A percentile compares a stretch with the other conserved stretches of the same genome.
Evolutionary conservation across 2,113 vertebrate genomes (phyloP).

Genomic region (Bufo bufo): DNA sequence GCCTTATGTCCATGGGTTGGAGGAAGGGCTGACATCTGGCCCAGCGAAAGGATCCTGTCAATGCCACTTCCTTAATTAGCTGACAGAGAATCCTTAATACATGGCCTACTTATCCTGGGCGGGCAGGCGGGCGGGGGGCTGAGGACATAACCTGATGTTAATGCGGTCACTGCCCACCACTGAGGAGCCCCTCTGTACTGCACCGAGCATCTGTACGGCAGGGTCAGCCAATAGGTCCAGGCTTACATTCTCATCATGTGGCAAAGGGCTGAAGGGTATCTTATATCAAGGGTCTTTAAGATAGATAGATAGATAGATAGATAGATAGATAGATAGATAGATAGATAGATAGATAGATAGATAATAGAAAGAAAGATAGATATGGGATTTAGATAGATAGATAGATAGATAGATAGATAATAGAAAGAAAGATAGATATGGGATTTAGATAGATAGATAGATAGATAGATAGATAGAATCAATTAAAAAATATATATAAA

Average conservation of each 20-base stretch:
- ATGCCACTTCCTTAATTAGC: constrained; percentile 27
- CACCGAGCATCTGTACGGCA: neutral
- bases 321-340: too few relatives aligned
- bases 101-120: neutral
- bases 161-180: neutral
- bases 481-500: too few relatives aligned
- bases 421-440: too few relatives aligned
- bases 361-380: too few relatives aligned
- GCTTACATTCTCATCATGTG: neutral
- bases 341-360: too few relatives aligned
- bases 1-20: constrained; percentile 25
- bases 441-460: too few relatives aligned
- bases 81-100: constrained; percentile 18
- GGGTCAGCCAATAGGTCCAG: neutral
- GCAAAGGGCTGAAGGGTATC: neutral
- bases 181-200: neutral
- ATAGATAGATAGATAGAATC: too few relatives aligned
- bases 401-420: too few relatives aligned
- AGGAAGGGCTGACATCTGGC: constrained; percentile 45
- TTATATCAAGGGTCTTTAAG: neutral
- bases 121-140: neutral
- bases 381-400: too few relatives aligned
- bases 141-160: constrained; percentile 16
- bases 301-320: neutral
- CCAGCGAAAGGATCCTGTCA: constrained; percentile 29